phyloP scores from a whole-genome alignment of 2,113 vertebrate species.

The Anser brachyrhynchus region DNA sequence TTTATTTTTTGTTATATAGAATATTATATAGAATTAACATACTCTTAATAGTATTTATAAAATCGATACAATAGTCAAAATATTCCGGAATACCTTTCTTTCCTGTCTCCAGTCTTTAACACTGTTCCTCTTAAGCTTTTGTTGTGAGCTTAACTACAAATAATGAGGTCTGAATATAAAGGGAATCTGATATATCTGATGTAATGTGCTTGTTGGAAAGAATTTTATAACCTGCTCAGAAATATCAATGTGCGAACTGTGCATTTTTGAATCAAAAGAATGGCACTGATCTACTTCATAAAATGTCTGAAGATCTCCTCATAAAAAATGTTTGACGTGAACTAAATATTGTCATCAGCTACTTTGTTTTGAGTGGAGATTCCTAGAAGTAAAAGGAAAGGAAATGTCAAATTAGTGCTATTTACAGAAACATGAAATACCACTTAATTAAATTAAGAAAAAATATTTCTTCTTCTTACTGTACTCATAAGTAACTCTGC shows the following conservation, averaged over 20 bases:
- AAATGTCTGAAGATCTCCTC: not conserved
- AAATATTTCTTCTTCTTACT: not conserved
- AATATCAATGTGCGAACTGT: not conserved
- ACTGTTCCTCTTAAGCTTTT: not conserved
- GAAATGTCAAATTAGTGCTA: not conserved
- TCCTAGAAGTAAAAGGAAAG: not conserved
- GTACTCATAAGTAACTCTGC: not conserved
- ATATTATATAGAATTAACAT: not conserved
- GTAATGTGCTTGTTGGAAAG: not conserved
- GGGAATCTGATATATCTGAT: not conserved
- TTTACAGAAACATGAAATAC: not conserved
- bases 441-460: not conserved
- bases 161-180: not conserved
- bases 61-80: not conserved
- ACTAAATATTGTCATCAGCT: not conserved
- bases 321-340: not conserved
- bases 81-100: not conserved
- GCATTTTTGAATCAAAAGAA: not conserved
- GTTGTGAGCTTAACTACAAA: not conserved
- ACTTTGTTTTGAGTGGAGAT: not conserved
- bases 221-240: not conserved
- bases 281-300: not conserved
- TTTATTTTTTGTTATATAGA: too few relatives aligned
- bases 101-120: not conserved
- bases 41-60: not conserved